Evolutionary conservation across 2,797 vertebrate genomes (phyloP).

Genomic region (Falco peregrinus): DNA sequence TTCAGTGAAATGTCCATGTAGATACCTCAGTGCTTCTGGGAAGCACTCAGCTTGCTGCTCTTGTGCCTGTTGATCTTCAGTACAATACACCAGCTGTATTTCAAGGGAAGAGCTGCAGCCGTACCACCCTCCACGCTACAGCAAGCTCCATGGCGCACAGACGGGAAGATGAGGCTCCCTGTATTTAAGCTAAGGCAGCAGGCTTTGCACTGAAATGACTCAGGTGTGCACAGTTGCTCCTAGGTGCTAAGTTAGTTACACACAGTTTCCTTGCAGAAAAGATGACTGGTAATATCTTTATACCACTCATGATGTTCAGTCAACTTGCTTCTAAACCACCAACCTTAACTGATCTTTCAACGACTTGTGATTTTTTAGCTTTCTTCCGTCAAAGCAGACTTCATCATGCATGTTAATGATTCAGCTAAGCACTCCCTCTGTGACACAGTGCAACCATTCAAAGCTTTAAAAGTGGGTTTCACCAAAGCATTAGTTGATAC

Average conservation of each 20-base stretch:
- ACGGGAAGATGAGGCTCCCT: background rate
- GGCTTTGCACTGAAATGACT: background rate
- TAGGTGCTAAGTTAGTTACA: background rate
- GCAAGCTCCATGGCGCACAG: background rate
- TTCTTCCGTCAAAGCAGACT: background rate
- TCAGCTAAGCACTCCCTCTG: background rate
- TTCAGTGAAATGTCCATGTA: fast-evolving
- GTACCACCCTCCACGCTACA: background rate
- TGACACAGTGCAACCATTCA: fast-evolving
- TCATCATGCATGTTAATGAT: no score
- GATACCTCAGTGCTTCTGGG: fast-evolving
- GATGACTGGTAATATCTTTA: background rate
- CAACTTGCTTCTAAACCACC: background rate
- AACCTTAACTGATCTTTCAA: background rate
- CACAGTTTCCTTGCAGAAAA: background rate
- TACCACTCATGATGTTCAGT: background rate
- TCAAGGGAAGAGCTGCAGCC: background rate
- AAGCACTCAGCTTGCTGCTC: background rate
- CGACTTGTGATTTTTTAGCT: background rate
- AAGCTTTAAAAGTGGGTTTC: background rate
- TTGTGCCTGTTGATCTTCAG: fast-evolving
- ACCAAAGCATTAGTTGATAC: background rate
- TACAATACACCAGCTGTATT: fast-evolving
- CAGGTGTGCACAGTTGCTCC: background rate
- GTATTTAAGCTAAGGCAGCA: background rate